Conservation (phyloP, 2,113 vertebrate species). For the Callorhinus ursinus region DNA sequence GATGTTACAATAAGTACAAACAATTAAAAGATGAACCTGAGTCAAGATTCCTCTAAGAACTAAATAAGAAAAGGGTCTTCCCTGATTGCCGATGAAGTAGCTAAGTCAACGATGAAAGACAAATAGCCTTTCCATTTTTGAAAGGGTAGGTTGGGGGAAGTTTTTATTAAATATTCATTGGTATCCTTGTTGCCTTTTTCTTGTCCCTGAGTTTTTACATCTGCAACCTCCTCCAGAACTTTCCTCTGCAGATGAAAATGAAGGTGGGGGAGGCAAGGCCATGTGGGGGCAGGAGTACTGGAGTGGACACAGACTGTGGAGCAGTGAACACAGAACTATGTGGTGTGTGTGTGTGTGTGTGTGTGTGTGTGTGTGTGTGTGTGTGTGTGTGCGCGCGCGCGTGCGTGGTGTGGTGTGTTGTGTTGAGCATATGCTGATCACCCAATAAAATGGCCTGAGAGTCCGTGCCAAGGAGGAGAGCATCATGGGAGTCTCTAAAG, state of each 20-base stretch:
- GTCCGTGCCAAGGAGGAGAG: not conserved
- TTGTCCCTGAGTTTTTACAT: constrained; percentile 78
- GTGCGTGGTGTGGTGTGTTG: not conserved
- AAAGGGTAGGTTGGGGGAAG: not conserved
- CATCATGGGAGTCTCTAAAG: not conserved
- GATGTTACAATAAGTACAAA: constrained; percentile 77
- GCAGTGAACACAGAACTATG: not conserved
- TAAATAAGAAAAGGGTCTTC: constrained; percentile 75
- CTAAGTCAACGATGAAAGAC: constrained; percentile 81
- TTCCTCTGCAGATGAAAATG: not conserved
- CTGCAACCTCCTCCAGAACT: constrained; percentile 50
- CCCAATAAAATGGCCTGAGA: not conserved
- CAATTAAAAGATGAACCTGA: constrained; percentile 79
- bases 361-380: not conserved
- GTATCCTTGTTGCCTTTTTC: constrained; percentile 60
- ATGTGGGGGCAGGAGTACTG: not conserved
- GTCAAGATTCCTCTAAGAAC: constrained; percentile 70
- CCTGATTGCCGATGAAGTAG: constrained; percentile 76
- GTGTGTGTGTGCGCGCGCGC: no score
- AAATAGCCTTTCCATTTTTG: constrained; percentile 76
- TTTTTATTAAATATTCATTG: constrained; percentile 57
- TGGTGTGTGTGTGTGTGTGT: not conserved
- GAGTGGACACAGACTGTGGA: not conserved
- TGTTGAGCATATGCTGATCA: not conserved
- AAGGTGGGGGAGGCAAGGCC: not conserved